Evolutionary conservation across 2,113 vertebrate genomes (phyloP).

Genomic region (Gasterosteus nipponicus): DNA sequence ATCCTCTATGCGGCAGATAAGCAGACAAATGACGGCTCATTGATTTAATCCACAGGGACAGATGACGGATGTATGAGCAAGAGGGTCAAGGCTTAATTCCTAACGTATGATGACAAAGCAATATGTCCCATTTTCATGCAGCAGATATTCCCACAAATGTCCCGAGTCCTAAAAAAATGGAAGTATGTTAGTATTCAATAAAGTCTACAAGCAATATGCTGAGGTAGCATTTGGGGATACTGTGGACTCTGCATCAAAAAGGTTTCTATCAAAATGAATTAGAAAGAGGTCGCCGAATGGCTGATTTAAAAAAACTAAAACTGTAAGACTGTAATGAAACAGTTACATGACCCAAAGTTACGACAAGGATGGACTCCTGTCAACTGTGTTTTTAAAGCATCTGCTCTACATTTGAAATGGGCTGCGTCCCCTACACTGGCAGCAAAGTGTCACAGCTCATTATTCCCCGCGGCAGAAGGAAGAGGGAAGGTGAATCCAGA

Average conservation of each 20-base stretch:
- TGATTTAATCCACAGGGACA: not conserved
- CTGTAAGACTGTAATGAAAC: conserved; percentile 13
- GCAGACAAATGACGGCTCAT: not conserved
- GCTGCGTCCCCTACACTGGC: conserved; percentile 33
- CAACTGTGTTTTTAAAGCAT: conserved; percentile 36
- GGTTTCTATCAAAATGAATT: conserved; percentile 19
- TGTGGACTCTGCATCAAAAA: not conserved
- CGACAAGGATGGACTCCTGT: conserved; percentile 26
- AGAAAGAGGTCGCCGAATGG: not conserved
- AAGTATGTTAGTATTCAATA: not conserved
- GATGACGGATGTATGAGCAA: not conserved
- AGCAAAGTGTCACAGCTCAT: conserved; percentile 42
- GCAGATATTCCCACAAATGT: not conserved
- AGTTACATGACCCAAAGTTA: conserved; percentile 20
- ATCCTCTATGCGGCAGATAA: not conserved
- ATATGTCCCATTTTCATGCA: conserved; percentile 2
- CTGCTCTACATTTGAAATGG: conserved; percentile 53
- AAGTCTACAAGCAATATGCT: not conserved
- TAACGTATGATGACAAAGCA: not conserved
- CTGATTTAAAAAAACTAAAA: conserved; percentile 26
- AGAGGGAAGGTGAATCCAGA: not conserved
- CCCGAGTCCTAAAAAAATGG: not conserved
- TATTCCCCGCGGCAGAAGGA: conserved; percentile 28
- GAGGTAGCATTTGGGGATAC: not conserved
- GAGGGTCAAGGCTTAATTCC: not conserved